Evolutionary conservation across 2,113 vertebrate species (phyloP), one percentile per base, ranked within the genome.

Genomic region (Macroglossus sobrinus): DNA sequence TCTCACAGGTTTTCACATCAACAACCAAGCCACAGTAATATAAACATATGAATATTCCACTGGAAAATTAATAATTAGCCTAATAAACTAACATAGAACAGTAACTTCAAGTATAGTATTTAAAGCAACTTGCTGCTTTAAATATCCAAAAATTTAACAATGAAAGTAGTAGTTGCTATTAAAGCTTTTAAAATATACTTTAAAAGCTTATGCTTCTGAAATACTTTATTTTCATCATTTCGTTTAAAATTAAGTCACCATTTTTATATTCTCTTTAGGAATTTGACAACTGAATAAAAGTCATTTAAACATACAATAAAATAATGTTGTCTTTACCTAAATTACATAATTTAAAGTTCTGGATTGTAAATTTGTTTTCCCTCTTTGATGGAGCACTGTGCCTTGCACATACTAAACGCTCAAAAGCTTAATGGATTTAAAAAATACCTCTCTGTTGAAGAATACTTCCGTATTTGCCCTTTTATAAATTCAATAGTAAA

Each of bases 401-500:
- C 35, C 15, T 76, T 81, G 45, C 22, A 93, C 3, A 94, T n/a
- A 64, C 33, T n/a, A 50, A 10, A 47, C 61, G 86, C 33, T 86
- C 45, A 84, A 84, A 92, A 87, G 38, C 35, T 53, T 63, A 16
- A 84, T 69, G 8, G 93, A 84, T 75, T 11, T 50, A n/a, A 14
- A 92, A 94, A 89, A 96, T 99, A 99, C 99, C 99, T 99, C 98
- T 99, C 99, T 81, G 99, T 99, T 97, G 99, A 99, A 88, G 99
- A 99, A 86, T 99, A 99, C 98, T 99, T 99, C 81, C 99, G 98
- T 98, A 99, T 99, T 97, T 99, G 99, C 71, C 99, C 99, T 98
- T 99, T 99, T 98, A 99, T 99, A 98, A 99, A 99, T 95, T 99
- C 99, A 87, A 99, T 99, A 43, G 99, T 99, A 98, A 99, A 99